Evolutionary conservation across 2,113 vertebrate genomes (phyloP).

Genomic region (Chlorodrepanis virens): DNA sequence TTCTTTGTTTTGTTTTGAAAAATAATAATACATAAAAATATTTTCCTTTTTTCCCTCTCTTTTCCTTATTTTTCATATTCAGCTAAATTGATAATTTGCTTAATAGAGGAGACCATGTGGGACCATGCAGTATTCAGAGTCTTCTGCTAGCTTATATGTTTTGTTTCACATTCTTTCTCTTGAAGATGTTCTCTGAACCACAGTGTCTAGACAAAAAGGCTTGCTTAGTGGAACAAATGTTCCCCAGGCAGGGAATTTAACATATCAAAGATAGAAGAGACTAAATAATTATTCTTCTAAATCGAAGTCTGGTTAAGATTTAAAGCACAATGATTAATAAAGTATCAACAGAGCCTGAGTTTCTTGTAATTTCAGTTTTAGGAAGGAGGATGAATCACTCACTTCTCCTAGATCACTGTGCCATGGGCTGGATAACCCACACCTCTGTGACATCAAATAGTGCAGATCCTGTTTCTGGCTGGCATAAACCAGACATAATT

Average conservation of each 20-base stretch:
- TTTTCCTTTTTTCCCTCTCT: too few relatives aligned
- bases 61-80: neutral
- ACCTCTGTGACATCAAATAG: neutral
- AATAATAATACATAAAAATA: neutral
- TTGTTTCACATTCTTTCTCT: neutral
- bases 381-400: neutral
- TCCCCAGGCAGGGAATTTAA: neutral
- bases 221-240: neutral
- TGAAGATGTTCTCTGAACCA: neutral
- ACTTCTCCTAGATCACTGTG: rapidly evolving
- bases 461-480: neutral
- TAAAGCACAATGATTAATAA: neutral
- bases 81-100: neutral
- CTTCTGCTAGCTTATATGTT: neutral
- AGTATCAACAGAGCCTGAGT: neutral
- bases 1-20: neutral
- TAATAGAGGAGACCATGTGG: neutral
- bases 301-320: neutral
- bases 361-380: neutral
- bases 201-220: neutral
- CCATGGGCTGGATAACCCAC: neutral
- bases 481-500: neutral
- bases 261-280: neutral
- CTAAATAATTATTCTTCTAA: neutral
- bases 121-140: neutral